Evolutionary conservation across 2,113 vertebrate species (phyloP).

Genomic region (Puffinus mauretanicus): DNA sequence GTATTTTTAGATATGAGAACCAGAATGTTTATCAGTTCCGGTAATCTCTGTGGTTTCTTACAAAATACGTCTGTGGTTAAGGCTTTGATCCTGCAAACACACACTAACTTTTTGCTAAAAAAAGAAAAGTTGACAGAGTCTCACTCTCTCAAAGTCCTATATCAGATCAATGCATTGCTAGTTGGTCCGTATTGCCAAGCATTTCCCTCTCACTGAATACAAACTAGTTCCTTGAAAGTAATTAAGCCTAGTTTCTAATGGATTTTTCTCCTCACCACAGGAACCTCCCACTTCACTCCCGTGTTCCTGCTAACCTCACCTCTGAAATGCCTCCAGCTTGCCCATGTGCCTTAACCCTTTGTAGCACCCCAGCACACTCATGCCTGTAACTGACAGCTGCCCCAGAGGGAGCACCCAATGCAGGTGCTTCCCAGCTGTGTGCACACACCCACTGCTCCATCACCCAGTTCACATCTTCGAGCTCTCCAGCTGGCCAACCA

Average conservation of each 20-base stretch:
- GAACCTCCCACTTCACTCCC: neutral
- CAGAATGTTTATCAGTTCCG: neutral
- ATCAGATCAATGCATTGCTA: neutral
- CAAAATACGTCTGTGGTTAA: neutral
- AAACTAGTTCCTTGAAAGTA: neutral
- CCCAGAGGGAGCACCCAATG: accelerated
- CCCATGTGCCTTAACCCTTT: neutral
- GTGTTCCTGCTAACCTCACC: neutral
- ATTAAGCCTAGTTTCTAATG: neutral
- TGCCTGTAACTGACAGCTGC: neutral
- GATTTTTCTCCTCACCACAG: neutral
- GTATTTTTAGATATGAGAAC: neutral
- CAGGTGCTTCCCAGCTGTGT: neutral
- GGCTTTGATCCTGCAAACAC: neutral
- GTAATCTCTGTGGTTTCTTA: neutral
- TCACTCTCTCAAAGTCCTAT: neutral
- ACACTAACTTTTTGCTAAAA: neutral
- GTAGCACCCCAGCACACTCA: neutral
- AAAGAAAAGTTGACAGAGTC: neutral
- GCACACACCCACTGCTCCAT: neutral
- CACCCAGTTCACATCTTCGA: neutral
- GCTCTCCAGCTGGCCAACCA: neutral
- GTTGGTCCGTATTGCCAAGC: too few species aligned
- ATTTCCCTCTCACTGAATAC: neutral
- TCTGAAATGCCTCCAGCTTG: neutral